Conservation (phyloP, 1,140 invertebrate species). For the Nephila pilipes region DNA sequence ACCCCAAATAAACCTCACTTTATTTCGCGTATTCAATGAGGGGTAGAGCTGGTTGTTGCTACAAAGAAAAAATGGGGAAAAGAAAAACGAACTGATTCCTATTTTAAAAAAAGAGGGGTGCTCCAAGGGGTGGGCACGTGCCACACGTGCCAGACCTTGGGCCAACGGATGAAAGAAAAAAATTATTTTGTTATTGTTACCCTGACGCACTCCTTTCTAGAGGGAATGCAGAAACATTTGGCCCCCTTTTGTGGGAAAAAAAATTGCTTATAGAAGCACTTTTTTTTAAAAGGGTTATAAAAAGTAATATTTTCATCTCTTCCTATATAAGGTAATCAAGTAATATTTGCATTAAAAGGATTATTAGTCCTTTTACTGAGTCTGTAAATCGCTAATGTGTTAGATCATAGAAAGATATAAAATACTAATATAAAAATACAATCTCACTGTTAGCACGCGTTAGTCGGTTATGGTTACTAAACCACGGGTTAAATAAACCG, state of each 20-base stretch:
- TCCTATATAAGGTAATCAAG: neutral
- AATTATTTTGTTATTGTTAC: constrained; percentile 7
- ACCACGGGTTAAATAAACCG: too few relatives aligned
- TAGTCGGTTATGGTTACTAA: too few relatives aligned
- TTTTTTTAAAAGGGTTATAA: neutral
- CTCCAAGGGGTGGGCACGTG: constrained; percentile 34
- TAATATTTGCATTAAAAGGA: too few relatives aligned
- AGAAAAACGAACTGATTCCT: too few relatives aligned
- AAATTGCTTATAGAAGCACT: neutral
- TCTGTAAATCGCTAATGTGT: too few relatives aligned
- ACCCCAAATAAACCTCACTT: constrained; percentile 58
- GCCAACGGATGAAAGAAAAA: constrained; percentile 55
- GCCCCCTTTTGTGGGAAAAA: neutral
- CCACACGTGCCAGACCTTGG: constrained; percentile 63
- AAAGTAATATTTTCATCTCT: neutral
- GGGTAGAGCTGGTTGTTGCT: neutral
- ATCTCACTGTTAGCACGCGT: too few relatives aligned
- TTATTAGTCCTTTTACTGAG: too few relatives aligned
- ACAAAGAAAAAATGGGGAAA: neutral
- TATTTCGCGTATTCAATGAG: neutral
- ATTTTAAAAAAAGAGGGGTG: constrained; percentile 3
- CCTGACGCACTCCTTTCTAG: neutral
- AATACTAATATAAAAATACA: too few relatives aligned
- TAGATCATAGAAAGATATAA: too few relatives aligned
- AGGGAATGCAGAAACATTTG: neutral